Evolutionary conservation across 2,113 vertebrate genomes (phyloP), one percentile per base, ranked within the genome.

Genomic region (Chascanopsetta lugubris): DNA sequence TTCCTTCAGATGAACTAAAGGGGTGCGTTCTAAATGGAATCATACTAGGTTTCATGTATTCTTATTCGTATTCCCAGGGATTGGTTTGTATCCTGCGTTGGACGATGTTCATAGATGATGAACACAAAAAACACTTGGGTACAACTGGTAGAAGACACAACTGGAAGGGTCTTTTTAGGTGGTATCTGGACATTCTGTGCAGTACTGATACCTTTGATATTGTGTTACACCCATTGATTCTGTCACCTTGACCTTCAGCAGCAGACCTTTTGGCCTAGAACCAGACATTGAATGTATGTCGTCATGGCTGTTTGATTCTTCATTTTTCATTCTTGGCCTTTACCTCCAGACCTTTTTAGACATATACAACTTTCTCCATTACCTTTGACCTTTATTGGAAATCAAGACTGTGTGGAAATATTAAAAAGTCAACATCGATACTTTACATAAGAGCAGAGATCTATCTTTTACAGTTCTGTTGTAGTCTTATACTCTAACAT

Each of bases 261-360:
- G 6, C 27, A 13, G 12, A 30, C 56, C 47, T 61, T 56, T 21
- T 34, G 56, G 32, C 10, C 69, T 70, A 45, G 42, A 56, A 24
- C 32, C 53, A 75, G 45, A 27, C 50, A 13, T 26, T n/a, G 32
- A 8, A 54, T 22, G 32, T 43, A 62, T 67, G 38, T 13, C 57
- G n/a, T 46, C 30, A 7, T 42, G 10, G 34, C 65, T 61, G 29
- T 46, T 61, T 58, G 8, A 38, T 29, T 67, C 53, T 10, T 21
- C 42, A n/a, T n/a, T n/a, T n/a, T n/a, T n/a, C n/a, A n/a, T n/a
- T n/a, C 38, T 61, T 82, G 75, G 27, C 78, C 78, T 88, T 86
- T 85, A 66, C n/a, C 11, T 62, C 8, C 0, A 12, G n/a, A 47
- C 25, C 22, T 15, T 68, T 69, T 43, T 50, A 58, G 46, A 70